phyloP scores from a whole-genome alignment of 2,113 vertebrate genomes.

The Ceuthmochares aereus region DNA sequence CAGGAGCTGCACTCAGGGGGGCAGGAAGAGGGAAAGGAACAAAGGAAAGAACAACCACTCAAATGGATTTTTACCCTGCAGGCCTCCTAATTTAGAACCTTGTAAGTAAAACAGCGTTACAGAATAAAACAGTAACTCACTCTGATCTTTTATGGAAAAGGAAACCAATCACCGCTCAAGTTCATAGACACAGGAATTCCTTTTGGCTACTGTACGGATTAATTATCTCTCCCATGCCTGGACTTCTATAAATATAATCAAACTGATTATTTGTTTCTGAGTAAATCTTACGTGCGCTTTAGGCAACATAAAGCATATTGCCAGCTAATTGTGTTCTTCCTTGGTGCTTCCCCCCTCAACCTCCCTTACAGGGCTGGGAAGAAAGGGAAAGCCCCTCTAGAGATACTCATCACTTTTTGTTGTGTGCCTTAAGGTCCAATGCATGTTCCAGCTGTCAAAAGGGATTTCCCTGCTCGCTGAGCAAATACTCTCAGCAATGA shows the following conservation, averaged over 20 bases:
- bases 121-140: neutral
- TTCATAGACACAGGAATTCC: neutral
- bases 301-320: slow-evolving; percentile 45
- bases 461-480: slow-evolving; percentile 57
- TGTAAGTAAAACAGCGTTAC: neutral
- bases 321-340: slow-evolving; percentile 6
- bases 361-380: neutral
- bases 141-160: neutral
- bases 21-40: slow-evolving; percentile 16
- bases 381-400: slow-evolving; percentile 16
- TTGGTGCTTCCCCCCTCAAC: neutral
- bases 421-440: slow-evolving; percentile 32
- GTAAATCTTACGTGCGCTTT: neutral
- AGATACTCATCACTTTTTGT: neutral
- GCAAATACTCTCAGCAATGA: slow-evolving; percentile 5
- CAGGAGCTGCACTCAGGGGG: neutral
- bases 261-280: slow-evolving; percentile 10
- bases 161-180: neutral
- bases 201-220: neutral
- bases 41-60: neutral
- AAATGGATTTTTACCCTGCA: neutral
- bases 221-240: neutral
- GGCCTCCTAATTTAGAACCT: neutral
- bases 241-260: slow-evolving; percentile 28
- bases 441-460: slow-evolving; percentile 58